Evolutionary conservation across 2,888 invertebrate genomes (phyloP).

Genomic region (Geophilus truncorum): DNA sequence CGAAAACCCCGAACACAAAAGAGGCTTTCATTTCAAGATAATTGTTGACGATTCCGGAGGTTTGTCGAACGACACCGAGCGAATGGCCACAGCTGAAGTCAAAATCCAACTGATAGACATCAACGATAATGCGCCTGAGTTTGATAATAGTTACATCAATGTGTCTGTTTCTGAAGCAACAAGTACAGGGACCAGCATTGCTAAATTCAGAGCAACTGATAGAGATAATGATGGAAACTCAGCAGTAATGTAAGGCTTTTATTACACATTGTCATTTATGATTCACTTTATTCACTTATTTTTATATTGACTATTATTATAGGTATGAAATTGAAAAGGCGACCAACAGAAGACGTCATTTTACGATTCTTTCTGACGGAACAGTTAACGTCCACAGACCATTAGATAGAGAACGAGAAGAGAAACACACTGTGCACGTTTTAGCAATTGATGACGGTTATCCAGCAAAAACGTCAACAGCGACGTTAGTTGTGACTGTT

Average conservation of each 20-base stretch:
- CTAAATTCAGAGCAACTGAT: slow-evolving; percentile 50
- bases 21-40: slow-evolving; percentile 35
- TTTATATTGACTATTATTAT: not conserved
- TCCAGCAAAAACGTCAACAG: slow-evolving; percentile 41
- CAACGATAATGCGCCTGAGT: slow-evolving; percentile 89
- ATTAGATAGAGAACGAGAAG: slow-evolving; percentile 47
- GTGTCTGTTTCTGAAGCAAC: slow-evolving; percentile 45
- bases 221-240: slow-evolving; percentile 49
- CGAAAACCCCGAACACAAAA: slow-evolving; percentile 34
- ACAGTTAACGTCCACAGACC: slow-evolving; percentile 45
- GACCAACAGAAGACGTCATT: slow-evolving; percentile 48
- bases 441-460: slow-evolving; percentile 47
- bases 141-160: slow-evolving; percentile 55
- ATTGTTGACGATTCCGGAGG: slow-evolving; percentile 36
- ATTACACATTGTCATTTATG: not conserved
- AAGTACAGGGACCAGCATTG: slow-evolving; percentile 45
- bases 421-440: slow-evolving; percentile 46
- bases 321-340: slow-evolving; percentile 46
- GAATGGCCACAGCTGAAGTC: slow-evolving; percentile 32
- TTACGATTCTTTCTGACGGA: slow-evolving; percentile 47
- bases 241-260: slow-evolving; percentile 38
- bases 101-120: slow-evolving; percentile 62
- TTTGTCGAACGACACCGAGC: slow-evolving; percentile 30
- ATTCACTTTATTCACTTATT: not conserved
- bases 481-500: slow-evolving; percentile 42